Conservation (phyloP, 1,140 invertebrate genomes). For the Leptestheria dahalacensis region DNA sequence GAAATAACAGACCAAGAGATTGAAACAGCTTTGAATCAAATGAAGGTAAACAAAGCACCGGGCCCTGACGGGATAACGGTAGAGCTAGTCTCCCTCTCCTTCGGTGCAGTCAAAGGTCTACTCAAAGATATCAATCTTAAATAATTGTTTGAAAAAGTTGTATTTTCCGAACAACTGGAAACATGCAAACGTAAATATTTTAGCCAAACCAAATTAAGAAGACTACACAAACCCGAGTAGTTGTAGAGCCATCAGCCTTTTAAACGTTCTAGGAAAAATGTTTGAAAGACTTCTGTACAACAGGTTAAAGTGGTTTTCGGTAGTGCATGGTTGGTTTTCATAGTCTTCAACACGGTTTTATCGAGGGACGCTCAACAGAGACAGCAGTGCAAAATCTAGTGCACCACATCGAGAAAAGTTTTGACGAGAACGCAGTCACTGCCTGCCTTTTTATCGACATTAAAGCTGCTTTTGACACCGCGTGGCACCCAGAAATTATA, state of each 20-base stretch:
- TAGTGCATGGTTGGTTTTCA: not conserved
- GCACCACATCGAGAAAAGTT: not conserved
- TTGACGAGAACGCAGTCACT: not conserved
- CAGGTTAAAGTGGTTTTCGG: too few relatives aligned
- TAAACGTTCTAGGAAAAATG: not conserved
- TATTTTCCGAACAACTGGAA: not conserved
- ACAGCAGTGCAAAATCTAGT: not conserved
- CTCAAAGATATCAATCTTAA: too few relatives aligned
- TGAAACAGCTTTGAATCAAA: too few relatives aligned
- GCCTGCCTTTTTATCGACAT: not conserved
- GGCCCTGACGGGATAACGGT: too few relatives aligned
- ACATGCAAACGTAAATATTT: not conserved
- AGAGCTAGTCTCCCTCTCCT: too few relatives aligned
- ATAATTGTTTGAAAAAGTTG: not conserved
- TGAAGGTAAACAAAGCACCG: too few relatives aligned
- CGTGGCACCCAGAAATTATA: not conserved
- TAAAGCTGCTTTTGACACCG: too few relatives aligned
- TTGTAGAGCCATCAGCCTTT: not conserved
- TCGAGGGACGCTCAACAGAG: too few relatives aligned
- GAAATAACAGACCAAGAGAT: too few relatives aligned
- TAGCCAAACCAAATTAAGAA: not conserved
- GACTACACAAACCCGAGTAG: not conserved
- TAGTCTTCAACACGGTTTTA: not conserved
- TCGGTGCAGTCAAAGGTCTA: not conserved
- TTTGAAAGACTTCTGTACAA: not conserved